Percentiles rank a stretch among this genome's conserved stretches.
phyloP scores from a whole-genome alignment of 1,140 invertebrate species.

The Plectus sambesii region DNA sequence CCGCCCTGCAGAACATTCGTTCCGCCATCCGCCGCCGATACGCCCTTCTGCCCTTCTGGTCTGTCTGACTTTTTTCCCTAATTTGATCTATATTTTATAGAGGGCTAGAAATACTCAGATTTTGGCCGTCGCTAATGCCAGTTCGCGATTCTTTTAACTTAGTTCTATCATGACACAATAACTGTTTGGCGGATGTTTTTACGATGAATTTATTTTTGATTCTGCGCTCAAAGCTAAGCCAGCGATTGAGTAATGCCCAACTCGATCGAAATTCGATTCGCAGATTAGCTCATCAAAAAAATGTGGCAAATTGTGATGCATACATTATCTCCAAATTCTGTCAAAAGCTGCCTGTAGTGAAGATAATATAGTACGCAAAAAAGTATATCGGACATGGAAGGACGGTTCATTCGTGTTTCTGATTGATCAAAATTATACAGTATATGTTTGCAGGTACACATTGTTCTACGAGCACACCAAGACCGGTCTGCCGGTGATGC shows the following conservation, averaged over 20 bases:
- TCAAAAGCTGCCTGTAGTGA: too few species aligned
- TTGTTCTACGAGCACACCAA: conserved; percentile 78
- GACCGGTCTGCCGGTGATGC: conserved; percentile 65
- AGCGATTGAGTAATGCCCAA: too few species aligned
- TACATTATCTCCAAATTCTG: too few species aligned
- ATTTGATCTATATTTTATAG: too few species aligned
- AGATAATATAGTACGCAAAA: too few species aligned
- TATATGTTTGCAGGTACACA: conserved; percentile 58
- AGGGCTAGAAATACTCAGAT: too few species aligned
- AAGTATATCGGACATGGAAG: neutral
- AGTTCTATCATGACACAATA: conserved; percentile 53
- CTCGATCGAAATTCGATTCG: too few species aligned
- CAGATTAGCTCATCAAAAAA: too few species aligned
- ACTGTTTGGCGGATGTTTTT: conserved; percentile 54
- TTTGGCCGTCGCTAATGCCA: neutral
- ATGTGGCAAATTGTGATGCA: too few species aligned
- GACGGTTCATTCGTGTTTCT: neutral
- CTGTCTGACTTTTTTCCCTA: conserved; percentile 2
- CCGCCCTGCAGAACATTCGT: conserved; percentile 63
- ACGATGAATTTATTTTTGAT: conserved; percentile 11
- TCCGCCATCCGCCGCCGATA: conserved; percentile 71
- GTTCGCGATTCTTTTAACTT: neutral
- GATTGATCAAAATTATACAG: neutral
- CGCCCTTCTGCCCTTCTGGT: conserved; percentile 76
- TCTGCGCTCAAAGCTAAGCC: too few species aligned